Evolutionary conservation across 2,797 vertebrate species (phyloP).

Genomic region (Myotis daubentonii): DNA sequence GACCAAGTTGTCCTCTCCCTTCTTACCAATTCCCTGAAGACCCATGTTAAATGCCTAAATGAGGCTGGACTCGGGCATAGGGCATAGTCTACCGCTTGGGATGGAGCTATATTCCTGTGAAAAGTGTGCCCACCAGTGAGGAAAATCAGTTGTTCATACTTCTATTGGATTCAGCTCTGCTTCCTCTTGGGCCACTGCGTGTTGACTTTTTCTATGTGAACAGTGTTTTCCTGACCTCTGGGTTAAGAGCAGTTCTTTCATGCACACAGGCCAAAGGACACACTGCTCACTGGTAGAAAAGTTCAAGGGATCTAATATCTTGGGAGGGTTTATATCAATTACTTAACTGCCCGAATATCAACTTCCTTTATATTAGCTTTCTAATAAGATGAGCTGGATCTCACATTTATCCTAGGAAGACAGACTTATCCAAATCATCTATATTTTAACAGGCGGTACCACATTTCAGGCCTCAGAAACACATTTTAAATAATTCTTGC

Average conservation of each 20-base stretch:
- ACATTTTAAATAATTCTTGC: slow-evolving; percentile 72
- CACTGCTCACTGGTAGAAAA: slow-evolving; percentile 7
- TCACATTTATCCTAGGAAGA: slow-evolving; percentile 62
- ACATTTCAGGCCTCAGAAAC: slow-evolving; percentile 70
- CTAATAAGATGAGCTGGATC: slow-evolving; percentile 58
- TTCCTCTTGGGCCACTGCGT: background rate
- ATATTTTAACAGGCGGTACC: slow-evolving; percentile 73
- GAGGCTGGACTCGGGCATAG: background rate
- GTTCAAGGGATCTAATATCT: slow-evolving; percentile 10
- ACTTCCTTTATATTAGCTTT: slow-evolving; percentile 53
- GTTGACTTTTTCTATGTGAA: background rate
- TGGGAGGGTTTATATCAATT: slow-evolving; percentile 57
- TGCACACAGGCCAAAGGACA: slow-evolving; percentile 10
- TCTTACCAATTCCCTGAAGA: background rate
- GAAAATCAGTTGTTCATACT: background rate
- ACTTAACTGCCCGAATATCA: slow-evolving; percentile 46
- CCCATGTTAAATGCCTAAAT: background rate
- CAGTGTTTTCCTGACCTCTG: background rate
- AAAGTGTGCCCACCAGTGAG: background rate
- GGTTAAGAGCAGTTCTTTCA: slow-evolving; percentile 30
- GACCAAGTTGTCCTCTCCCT: background rate
- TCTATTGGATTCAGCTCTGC: background rate
- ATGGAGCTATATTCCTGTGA: background rate
- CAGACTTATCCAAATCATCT: slow-evolving; percentile 65
- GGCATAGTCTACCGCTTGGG: background rate